Evolutionary conservation across 2,888 invertebrate species (phyloP).

Genomic region (Drosophila borborema): DNA sequence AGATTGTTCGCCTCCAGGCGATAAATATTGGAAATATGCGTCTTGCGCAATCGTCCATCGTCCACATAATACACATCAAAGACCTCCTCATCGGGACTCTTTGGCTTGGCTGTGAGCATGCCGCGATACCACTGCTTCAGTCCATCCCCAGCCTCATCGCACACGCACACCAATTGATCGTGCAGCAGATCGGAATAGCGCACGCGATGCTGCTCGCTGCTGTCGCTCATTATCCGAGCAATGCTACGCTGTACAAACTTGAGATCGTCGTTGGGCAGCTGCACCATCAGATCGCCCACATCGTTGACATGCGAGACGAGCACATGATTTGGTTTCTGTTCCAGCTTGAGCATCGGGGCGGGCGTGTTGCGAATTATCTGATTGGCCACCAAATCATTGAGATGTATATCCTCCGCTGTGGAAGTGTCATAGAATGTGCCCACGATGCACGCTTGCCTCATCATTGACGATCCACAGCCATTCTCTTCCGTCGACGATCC

Average conservation of each 20-base stretch:
- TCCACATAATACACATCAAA: slow-evolving; percentile 87
- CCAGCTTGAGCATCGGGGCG: slow-evolving; percentile 79
- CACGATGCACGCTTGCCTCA: slow-evolving; percentile 84
- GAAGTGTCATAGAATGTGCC: slow-evolving; percentile 89
- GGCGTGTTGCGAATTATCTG: slow-evolving; percentile 85
- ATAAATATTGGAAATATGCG: slow-evolving; percentile 85
- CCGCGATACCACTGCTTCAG: slow-evolving; percentile 85
- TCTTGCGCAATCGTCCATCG: slow-evolving; percentile 86
- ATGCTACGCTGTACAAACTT: slow-evolving; percentile 82
- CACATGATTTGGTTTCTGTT: slow-evolving; percentile 78
- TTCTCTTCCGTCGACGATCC: slow-evolving; percentile 3
- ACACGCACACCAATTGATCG: slow-evolving; percentile 86
- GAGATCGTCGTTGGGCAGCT: slow-evolving; percentile 80
- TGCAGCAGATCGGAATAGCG: slow-evolving; percentile 78
- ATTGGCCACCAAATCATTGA: slow-evolving; percentile 88
- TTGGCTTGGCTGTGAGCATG: slow-evolving; percentile 82
- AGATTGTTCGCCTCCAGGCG: slow-evolving; percentile 86
- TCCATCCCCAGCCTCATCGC: slow-evolving; percentile 78
- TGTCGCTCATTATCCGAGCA: slow-evolving; percentile 55
- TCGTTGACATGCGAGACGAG: slow-evolving; percentile 82
- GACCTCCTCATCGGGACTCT: slow-evolving; percentile 82
- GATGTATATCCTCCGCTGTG: slow-evolving; percentile 87
- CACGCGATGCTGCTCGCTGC: slow-evolving; percentile 78
- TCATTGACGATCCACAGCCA: neutral
- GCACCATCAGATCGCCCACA: slow-evolving; percentile 83